Conservation (phyloP, 2,797 vertebrate species). For the Allobates femoralis region DNA sequence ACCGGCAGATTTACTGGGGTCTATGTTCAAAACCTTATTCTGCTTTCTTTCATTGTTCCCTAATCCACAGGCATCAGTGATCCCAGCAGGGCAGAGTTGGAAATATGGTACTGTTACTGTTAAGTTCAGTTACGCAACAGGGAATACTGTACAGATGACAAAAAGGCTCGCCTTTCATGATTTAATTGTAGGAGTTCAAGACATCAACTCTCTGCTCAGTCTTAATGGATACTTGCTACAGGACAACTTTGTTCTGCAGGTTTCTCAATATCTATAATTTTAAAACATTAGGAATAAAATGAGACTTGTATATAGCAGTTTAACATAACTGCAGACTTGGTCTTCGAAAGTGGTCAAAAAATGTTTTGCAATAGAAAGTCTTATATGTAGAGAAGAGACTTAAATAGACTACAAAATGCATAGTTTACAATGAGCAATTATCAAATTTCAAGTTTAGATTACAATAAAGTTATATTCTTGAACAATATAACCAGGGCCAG, state of each 20-base stretch:
- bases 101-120: slow-evolving; percentile 57
- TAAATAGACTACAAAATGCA: no score
- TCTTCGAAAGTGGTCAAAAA: neutral
- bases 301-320: neutral
- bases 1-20: slow-evolving; percentile 71
- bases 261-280: neutral
- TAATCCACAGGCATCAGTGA: slow-evolving; percentile 66
- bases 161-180: slow-evolving; percentile 39
- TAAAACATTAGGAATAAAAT: slow-evolving; percentile 2
- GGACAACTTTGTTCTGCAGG: neutral
- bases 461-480: no score
- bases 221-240: neutral
- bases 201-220: neutral
- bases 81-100: slow-evolving; percentile 67
- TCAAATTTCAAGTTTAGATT: no score
- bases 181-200: slow-evolving; percentile 57
- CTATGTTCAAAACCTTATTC: slow-evolving; percentile 70
- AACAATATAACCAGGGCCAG: no score
- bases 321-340: neutral
- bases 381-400: no score
- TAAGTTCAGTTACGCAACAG: slow-evolving; percentile 57
- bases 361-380: no score
- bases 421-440: no score
- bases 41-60: slow-evolving; percentile 65
- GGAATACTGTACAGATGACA: slow-evolving; percentile 45